Base-by-base conservation (phyloP, 1,140 invertebrate species). In the Gryon sp. region DNA sequence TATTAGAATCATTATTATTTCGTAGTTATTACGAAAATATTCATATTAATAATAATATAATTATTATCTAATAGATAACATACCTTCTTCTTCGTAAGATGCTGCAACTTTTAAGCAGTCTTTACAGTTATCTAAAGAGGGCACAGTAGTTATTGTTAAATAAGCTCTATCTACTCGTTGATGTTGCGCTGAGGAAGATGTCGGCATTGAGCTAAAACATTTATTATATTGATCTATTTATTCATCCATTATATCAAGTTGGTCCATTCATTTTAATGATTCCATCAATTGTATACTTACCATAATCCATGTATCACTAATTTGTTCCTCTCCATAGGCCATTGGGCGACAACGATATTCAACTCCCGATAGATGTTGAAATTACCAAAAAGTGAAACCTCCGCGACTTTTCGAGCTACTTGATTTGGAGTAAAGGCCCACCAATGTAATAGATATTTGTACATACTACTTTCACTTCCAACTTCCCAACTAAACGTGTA, bases 401-500 rank as follows among this genome's bases (percentile, higher is more conserved):
- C 92, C 4, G 90, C 90, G 63, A 93, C 92, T 88, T 93, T 92
- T 65, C 89, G 87, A 9, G 92, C 89, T 24, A 89, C 86, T 78
- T 85, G 87, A 48, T 91, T 91, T 0, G 93, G 92, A 15, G 91
- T 88, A 84, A 93, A 94, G 30, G 90, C 87, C 93, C 93, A 94
- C 92, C 92, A 94, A 79, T 94, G 92, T 50, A 94, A 86, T 43
- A 90, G 88, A 79, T 94, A 94, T 82, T 90, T 91, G 70, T 87
- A 89, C 20, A 86, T 77, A 62, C 77, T 73, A 38, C 69, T 87
- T 68, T 84, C 90, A 78, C 83, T 82, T 22, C 83, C 82, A 59
- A 90, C 91, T 84, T 93, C 92, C 66, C 89, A 85, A 24, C 84
- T 91, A 69, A 92, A 91, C 4, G 94, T 94, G 84, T 97, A 98